Evolutionary conservation across 2,797 vertebrate species (phyloP).

Genomic region (Lutjanus argentimaculatus): DNA sequence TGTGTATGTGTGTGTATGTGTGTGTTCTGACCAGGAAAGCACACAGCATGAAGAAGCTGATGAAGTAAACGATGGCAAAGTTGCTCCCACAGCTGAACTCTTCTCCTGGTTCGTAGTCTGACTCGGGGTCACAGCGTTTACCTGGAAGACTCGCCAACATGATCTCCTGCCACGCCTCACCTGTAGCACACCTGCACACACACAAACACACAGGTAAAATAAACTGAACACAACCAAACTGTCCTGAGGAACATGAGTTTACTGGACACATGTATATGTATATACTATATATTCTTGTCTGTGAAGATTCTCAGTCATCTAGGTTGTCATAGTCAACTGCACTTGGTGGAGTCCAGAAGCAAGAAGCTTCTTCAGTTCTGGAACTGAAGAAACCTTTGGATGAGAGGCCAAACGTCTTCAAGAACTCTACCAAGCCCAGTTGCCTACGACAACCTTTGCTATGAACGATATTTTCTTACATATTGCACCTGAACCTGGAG

Average conservation of each 20-base stretch:
- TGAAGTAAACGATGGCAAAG: slow-evolving; percentile 97
- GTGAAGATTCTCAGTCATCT: too few species aligned
- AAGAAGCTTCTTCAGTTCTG: too few species aligned
- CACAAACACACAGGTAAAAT: neutral
- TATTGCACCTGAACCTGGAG: too few species aligned
- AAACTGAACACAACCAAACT: neutral
- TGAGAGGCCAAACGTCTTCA: too few species aligned
- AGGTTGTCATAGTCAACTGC: too few species aligned
- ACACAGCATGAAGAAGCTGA: slow-evolving; percentile 99
- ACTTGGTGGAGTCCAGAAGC: too few species aligned
- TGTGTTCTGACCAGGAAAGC: slow-evolving; percentile 93
- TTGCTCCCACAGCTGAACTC: slow-evolving; percentile 96
- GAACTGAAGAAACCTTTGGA: too few species aligned
- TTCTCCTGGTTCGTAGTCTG: slow-evolving; percentile 92
- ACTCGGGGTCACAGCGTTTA: slow-evolving; percentile 94
- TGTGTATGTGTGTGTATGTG: neutral
- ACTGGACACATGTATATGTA: too few species aligned
- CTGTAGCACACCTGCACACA: slow-evolving; percentile 93
- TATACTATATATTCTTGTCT: too few species aligned
- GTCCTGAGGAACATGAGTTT: neutral
- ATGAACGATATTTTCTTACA: too few species aligned
- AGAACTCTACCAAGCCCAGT: too few species aligned
- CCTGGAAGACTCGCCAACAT: slow-evolving; percentile 96
- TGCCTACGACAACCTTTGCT: too few species aligned
- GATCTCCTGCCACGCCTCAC: slow-evolving; percentile 99